Base-by-base conservation (phyloP, 2,797 vertebrate genomes). In the Gouania willdenowi region DNA sequence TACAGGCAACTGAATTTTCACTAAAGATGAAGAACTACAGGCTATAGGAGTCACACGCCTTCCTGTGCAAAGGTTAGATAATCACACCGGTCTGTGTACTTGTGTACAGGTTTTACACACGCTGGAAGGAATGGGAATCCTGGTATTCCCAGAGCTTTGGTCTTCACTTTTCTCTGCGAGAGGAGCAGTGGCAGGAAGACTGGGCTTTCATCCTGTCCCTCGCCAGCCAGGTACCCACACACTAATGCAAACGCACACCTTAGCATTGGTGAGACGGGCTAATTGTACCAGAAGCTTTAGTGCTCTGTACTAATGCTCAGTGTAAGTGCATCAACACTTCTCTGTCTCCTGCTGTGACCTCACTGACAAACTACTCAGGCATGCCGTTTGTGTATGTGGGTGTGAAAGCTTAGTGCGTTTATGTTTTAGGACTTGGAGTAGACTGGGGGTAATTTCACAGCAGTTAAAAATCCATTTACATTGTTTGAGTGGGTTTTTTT, bases 101-200 rank as follows among this genome's bases (percentile, higher is more conserved):
- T n/a, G n/a, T 46, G 16, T 56, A 41, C 39, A 98, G 94, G 95
- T 98, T 98, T 80, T 98, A 95, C 36, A 94, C 92, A 0, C 94
- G 96, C 37, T 98, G 95, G 96, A 98, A 98, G 90, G 95, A 98
- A 64, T 97, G 95, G 95, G 96, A 98, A 58, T 98, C 95, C 0
- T 98, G 96, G 96, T 98, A 97, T 80, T 98, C 95, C 42, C 96
- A 98, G 71, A 98, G 94, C 83, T 98, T 98, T 2, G 96, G 96
- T 63, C 87, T 98, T 79, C 96, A 98, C 72, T 98, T 98, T 71
- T 98, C 96, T 3, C 71, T 98, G 41, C 69, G 93, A 65, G 96
- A 98, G 80, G 95, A 98, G 32, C 96, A 98, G 81, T 98, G 96
- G 95, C 96, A 98, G 79, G 95, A 98, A 58, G 96, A 98, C 64